Base-by-base conservation (phyloP, 1,140 invertebrate genomes). In the Nixonia krombeini region DNA sequence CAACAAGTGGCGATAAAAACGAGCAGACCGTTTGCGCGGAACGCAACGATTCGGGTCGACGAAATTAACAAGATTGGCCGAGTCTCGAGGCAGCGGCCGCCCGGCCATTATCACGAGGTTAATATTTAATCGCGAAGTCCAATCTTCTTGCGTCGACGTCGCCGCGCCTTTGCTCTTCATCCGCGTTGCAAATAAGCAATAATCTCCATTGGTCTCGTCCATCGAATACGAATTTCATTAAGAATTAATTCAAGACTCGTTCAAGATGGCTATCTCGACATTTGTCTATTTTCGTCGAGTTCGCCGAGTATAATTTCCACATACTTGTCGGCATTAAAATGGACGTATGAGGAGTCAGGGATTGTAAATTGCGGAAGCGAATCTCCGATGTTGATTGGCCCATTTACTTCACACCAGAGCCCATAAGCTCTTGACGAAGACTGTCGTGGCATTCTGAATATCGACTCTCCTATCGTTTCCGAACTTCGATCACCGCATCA, bases 1-100 rank as follows among this genome's bases (percentile, higher is more conserved):
- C 40, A 49, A 57, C 52, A 56, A 63, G 37, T 53, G 69, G 52
- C 31, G 63, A 66, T 25, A 33, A 49, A 2, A 56, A 37, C 41
- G 40, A 64, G 47, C 25, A 37, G 45, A 52, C 42, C 23, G 26
- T 18, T 53, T 21, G 16, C 21, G 8, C 6, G 2, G 4, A 31
- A 23, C 13, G n/a, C n/a, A 31, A 4, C 7, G 15, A 40, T 31
- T 56, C 17, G 6, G 6, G 21, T n/a, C n/a, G n/a, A n/a, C n/a
- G n/a, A n/a, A n/a, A n/a, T n/a, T n/a, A n/a, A n/a, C n/a, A n/a
- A n/a, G n/a, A n/a, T n/a, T n/a, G n/a, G n/a, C n/a, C n/a, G n/a
- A n/a, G n/a, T n/a, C n/a, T n/a, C n/a, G n/a, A n/a, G n/a, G n/a
- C n/a, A n/a, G n/a, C n/a, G n/a, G n/a, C n/a, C n/a, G n/a, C n/a